A percentile compares a stretch with the other conserved stretches of the same genome.
Conservation (phyloP, 2,888 invertebrate species). For the Hoplodrina ambigua region DNA sequence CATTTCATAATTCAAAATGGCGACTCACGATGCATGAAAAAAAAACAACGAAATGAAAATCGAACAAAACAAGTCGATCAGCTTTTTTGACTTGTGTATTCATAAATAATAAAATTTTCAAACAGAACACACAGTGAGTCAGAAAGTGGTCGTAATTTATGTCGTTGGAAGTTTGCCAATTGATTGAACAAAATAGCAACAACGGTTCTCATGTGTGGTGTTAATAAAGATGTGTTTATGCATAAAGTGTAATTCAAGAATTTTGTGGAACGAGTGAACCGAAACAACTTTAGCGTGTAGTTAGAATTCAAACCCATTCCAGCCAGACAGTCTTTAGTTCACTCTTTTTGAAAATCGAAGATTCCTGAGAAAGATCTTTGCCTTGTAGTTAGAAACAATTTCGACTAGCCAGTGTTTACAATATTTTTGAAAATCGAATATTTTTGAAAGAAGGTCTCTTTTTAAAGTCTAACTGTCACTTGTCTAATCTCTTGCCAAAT, state of each 20-base stretch:
- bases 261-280: conserved; percentile 11
- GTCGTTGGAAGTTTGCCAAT: conserved; percentile 66
- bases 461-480: too few relatives aligned
- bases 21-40: conserved; percentile 8
- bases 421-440: background rate
- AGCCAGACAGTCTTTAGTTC: too few relatives aligned
- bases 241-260: conserved; percentile 32
- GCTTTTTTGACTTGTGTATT: conserved; percentile 43
- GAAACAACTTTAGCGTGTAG: background rate
- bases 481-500: too few relatives aligned
- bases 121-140: conserved; percentile 67
- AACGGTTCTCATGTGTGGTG: conserved; percentile 42
- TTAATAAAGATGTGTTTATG: conserved; percentile 41
- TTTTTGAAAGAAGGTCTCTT: too few relatives aligned
- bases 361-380: too few relatives aligned
- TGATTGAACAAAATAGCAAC: conserved; percentile 52
- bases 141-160: conserved; percentile 64
- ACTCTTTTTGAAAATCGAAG: background rate
- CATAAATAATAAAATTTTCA: conserved; percentile 65
- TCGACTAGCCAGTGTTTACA: too few relatives aligned
- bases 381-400: too few relatives aligned
- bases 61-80: conserved; percentile 42
- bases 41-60: conserved; percentile 28
- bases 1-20: conserved; percentile 3
- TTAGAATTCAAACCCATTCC: background rate